A percentile compares a stretch with the other conserved stretches of the same genome.
Evolutionary conservation across 1,140 invertebrate species (phyloP).

Genomic region (Patella vulgata): DNA sequence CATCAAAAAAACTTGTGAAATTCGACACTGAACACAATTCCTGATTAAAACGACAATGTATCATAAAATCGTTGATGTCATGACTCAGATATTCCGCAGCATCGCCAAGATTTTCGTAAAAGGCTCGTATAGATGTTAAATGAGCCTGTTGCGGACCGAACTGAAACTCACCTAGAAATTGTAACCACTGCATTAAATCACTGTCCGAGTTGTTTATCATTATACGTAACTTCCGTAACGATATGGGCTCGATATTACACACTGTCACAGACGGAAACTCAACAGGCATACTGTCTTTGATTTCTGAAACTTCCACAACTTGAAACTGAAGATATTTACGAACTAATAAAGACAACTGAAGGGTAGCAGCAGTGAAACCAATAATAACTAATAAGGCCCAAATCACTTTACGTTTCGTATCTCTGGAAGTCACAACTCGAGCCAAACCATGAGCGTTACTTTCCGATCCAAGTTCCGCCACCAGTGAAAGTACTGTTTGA

Average conservation of each 20-base stretch:
- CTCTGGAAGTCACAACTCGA: constrained; percentile 54
- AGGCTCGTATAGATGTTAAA: constrained; percentile 50
- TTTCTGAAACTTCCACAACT: constrained; percentile 59
- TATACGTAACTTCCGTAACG: constrained; percentile 42
- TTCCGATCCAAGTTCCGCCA: constrained; percentile 57
- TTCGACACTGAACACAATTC: constrained; percentile 44
- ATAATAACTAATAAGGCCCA: constrained; percentile 56
- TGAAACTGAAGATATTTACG: constrained; percentile 56
- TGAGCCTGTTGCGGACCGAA: constrained; percentile 28
- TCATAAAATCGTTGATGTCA: constrained; percentile 48
- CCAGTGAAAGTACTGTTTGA: constrained; percentile 45
- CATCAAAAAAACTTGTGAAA: constrained; percentile 55
- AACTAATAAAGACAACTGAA: constrained; percentile 57
- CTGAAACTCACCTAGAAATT: constrained; percentile 28
- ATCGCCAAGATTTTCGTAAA: constrained; percentile 55
- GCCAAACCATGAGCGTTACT: constrained; percentile 61
- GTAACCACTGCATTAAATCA: constrained; percentile 46
- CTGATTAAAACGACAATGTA: constrained; percentile 56
- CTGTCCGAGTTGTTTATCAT: constrained; percentile 19
- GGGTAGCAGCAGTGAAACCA: constrained; percentile 58
- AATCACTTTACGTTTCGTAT: constrained; percentile 57
- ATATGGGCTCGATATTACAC: constrained; percentile 58
- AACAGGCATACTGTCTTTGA: constrained; percentile 60
- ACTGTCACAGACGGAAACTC: constrained; percentile 58
- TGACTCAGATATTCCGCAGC: constrained; percentile 50